Evolutionary conservation across 2,797 vertebrate genomes (phyloP).

Genomic region (Dendrocincla tyrannina): DNA sequence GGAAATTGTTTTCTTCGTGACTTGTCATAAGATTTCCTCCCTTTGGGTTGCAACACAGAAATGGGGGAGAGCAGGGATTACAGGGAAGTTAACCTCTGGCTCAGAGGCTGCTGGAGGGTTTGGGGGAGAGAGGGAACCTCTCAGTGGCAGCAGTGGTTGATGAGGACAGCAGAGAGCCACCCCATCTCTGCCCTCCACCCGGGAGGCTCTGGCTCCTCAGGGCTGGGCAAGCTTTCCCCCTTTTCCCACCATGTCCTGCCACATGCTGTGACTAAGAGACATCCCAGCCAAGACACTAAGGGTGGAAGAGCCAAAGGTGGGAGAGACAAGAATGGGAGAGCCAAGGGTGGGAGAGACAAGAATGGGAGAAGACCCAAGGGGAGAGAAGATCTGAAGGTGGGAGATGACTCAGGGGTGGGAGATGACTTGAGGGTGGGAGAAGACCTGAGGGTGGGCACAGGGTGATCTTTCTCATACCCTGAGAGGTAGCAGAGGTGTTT

Average conservation of each 20-base stretch:
- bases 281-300: rapidly evolving
- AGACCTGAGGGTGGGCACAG: neutral
- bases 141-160: neutral
- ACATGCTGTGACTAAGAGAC: neutral
- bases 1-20: neutral
- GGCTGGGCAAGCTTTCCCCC: neutral
- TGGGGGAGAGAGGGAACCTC: neutral
- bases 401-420: neutral
- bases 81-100: neutral
- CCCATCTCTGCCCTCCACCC: neutral
- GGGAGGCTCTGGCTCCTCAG: neutral
- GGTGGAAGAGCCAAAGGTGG: neutral
- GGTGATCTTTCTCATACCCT: neutral
- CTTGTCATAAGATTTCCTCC: slow-evolving; percentile 51
- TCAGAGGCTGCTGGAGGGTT: neutral
- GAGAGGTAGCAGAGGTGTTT: neutral
- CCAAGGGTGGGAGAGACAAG: neutral
- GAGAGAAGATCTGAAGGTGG: neutral
- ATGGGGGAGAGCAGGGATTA: neutral
- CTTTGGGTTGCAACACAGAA: neutral
- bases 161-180: neutral
- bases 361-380: neutral
- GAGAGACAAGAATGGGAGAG: neutral
- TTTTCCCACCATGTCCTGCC: neutral
- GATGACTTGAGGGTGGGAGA: neutral